A percentile compares a stretch with the other conserved stretches of the same genome.
Conservation (phyloP, 2,113 vertebrate species). For the Syngnathoides biaculeatus region DNA sequence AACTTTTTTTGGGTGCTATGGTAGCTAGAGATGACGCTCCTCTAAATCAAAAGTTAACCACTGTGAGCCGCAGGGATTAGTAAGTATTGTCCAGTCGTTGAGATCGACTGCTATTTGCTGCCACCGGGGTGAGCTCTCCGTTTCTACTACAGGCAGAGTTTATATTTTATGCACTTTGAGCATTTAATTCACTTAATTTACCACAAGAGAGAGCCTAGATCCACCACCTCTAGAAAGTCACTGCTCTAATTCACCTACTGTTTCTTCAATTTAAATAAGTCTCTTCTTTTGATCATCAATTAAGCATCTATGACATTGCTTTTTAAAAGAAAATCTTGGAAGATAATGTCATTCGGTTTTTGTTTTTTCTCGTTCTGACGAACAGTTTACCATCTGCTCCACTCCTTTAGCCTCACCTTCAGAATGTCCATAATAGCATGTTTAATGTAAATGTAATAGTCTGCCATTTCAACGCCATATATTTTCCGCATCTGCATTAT, state of each 20-base stretch:
- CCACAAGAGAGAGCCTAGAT: too few relatives aligned
- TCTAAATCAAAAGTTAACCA: neutral
- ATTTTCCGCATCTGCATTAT: slow-evolving; percentile 2
- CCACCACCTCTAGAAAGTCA: too few relatives aligned
- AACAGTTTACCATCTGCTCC: slow-evolving; percentile 3
- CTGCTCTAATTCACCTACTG: too few relatives aligned
- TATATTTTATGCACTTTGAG: neutral
- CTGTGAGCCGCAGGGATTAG: neutral
- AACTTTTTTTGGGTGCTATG: neutral
- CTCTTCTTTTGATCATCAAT: slow-evolving; percentile 71
- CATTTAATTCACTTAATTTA: too few relatives aligned
- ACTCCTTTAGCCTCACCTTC: slow-evolving; percentile 15
- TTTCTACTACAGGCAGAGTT: neutral
- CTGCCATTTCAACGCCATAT: slow-evolving; percentile 17
- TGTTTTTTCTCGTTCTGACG: slow-evolving; percentile 7
- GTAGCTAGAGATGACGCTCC: neutral
- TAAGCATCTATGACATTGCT: neutral
- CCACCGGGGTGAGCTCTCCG: too few relatives aligned
- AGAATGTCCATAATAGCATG: slow-evolving; percentile 20
- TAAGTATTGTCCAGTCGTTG: neutral
- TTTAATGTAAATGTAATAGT: slow-evolving; percentile 13
- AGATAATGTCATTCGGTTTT: too few relatives aligned
- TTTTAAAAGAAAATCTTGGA: neutral
- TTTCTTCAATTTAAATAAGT: too few relatives aligned
- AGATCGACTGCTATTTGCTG: too few relatives aligned